phyloP scores from a whole-genome alignment of 2,888 invertebrate genomes.

The Schizaphis graminum region DNA sequence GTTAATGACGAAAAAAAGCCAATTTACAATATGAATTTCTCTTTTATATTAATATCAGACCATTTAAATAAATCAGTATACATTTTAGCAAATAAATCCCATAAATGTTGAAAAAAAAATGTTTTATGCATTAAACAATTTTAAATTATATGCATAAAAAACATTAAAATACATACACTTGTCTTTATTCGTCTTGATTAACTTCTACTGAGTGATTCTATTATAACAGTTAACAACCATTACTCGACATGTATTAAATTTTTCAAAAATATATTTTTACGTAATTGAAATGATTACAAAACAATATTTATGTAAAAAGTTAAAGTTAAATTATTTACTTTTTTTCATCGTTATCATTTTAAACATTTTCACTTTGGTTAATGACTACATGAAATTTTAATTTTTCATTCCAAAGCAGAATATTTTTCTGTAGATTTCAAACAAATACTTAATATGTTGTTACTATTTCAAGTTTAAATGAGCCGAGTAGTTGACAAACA shows the following conservation, averaged over 20 bases:
- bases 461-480: neutral
- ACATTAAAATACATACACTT: neutral
- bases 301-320: neutral
- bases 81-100: neutral
- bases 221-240: neutral
- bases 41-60: constrained; percentile 6
- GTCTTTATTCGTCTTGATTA: neutral
- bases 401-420: neutral
- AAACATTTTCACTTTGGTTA: neutral
- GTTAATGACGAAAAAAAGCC: neutral
- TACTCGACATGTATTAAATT: neutral
- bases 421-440: neutral
- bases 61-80: constrained; percentile 16
- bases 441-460: neutral
- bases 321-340: constrained; percentile 1
- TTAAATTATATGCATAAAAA: neutral
- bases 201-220: neutral
- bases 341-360: neutral
- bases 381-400: neutral
- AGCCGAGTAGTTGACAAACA: neutral
- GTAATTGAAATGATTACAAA: neutral
- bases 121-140: constrained; percentile 2
- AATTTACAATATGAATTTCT: neutral
- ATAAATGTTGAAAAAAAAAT: neutral
- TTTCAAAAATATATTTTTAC: neutral